Evolutionary conservation across 2,888 invertebrate genomes (phyloP).

Genomic region (Phaedon cochleariae): DNA sequence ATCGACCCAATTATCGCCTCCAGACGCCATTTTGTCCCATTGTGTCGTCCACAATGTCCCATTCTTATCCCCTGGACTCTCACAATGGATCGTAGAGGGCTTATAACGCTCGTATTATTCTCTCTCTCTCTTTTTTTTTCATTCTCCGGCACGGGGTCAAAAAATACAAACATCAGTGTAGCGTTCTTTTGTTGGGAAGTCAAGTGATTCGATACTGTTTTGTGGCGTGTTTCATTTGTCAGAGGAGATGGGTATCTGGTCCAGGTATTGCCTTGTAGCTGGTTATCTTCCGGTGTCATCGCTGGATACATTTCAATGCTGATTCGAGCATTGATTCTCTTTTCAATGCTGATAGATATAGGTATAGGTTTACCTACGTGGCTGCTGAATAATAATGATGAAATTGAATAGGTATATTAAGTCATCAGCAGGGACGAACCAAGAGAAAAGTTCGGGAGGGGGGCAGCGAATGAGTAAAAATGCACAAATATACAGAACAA

Average conservation of each 20-base stretch:
- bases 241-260: constrained; percentile 1
- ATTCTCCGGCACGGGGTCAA: background rate
- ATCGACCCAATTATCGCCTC: constrained; percentile 57
- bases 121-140: background rate
- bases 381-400: background rate
- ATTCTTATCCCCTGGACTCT: background rate
- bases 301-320: constrained; percentile 40
- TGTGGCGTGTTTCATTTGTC: constrained; percentile 34
- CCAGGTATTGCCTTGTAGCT: constrained; percentile 12
- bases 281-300: constrained; percentile 38
- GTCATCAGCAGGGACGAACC: no score
- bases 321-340: constrained; percentile 31
- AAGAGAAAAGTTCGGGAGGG: no score
- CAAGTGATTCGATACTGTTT: constrained; percentile 54
- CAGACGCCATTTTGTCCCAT: background rate
- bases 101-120: background rate
- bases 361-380: background rate
- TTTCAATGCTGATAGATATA: background rate
- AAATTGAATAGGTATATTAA: no score
- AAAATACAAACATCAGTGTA: background rate
- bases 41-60: background rate
- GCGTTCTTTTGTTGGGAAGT: constrained; percentile 51
- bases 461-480: no score
- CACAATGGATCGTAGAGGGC: background rate
- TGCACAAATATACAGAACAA: no score